A percentile compares a stretch with the other conserved stretches of the same genome.
phyloP scores from a whole-genome alignment of 2,113 vertebrate genomes.

The Octodon degus region DNA sequence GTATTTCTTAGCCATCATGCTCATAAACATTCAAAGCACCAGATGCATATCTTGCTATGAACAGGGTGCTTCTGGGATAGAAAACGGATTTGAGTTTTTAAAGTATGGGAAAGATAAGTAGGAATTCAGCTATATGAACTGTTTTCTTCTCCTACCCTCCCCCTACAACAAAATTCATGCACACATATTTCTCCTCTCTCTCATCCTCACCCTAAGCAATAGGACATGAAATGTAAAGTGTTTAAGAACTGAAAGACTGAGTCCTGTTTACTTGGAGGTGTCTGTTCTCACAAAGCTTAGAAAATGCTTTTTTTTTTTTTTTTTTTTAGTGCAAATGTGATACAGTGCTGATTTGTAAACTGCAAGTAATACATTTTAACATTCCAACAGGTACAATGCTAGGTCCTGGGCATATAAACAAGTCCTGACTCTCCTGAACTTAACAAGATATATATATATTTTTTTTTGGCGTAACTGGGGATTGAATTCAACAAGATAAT shows the following conservation, averaged over 20 bases:
- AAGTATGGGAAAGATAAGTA: background rate
- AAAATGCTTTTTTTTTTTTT: background rate
- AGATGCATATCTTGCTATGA: constrained; percentile 12
- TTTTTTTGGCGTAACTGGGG: too few species aligned
- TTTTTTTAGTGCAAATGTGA: constrained; percentile 1
- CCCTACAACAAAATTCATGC: background rate
- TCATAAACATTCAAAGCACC: constrained; percentile 2
- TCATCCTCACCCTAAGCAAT: background rate
- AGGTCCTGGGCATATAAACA: background rate
- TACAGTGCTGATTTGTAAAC: background rate
- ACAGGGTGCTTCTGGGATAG: background rate
- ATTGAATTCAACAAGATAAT: background rate
- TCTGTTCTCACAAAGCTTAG: background rate
- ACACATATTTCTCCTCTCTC: background rate
- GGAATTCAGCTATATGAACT: background rate
- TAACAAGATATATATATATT: background rate
- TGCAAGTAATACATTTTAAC: constrained; percentile 34
- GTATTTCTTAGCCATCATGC: background rate
- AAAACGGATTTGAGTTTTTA: constrained; percentile 17
- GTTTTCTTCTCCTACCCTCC: background rate
- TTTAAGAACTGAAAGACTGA: background rate
- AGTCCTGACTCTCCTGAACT: background rate
- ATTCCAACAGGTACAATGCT: background rate
- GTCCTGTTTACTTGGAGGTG: background rate
- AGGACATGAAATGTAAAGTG: background rate